phyloP scores from a whole-genome alignment of 2,113 vertebrate genomes.

The Reinhardtius hippoglossoides region DNA sequence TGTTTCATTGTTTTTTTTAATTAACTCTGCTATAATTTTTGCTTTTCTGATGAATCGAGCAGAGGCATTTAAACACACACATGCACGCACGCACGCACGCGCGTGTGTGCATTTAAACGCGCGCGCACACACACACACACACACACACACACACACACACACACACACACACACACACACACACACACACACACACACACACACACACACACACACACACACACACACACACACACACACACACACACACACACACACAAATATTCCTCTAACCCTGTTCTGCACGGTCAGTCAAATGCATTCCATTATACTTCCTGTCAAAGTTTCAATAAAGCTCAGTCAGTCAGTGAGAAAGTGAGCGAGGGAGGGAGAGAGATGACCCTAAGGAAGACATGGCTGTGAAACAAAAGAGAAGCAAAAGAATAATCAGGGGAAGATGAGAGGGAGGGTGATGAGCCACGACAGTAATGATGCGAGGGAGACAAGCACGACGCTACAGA shows the following conservation, averaged over 20 bases:
- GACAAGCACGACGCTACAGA: not conserved
- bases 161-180: too few relatives aligned
- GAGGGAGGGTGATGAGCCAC: not conserved
- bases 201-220: too few relatives aligned
- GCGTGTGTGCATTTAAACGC: too few relatives aligned
- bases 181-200: too few relatives aligned
- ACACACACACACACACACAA: not conserved
- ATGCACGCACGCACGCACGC: too few relatives aligned
- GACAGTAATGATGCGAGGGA: slow-evolving; percentile 10
- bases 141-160: too few relatives aligned
- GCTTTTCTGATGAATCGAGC: slow-evolving; percentile 3
- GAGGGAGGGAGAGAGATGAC: not conserved
- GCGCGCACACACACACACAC: too few relatives aligned
- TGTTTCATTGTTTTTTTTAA: not conserved
- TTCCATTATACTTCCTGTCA: slow-evolving; percentile 24
- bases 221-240: too few relatives aligned
- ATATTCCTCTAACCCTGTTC: not conserved
- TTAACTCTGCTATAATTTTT: not conserved
- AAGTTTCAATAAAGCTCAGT: slow-evolving; percentile 11
- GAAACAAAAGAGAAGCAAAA: slow-evolving; percentile 22
- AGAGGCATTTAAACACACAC: not conserved
- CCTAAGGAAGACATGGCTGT: not conserved
- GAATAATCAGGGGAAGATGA: not conserved
- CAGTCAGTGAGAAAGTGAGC: not conserved
- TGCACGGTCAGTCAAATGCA: slow-evolving; percentile 23